Conservation (phyloP, 2,888 invertebrate genomes). For the Caenorhabditis parvicauda region DNA sequence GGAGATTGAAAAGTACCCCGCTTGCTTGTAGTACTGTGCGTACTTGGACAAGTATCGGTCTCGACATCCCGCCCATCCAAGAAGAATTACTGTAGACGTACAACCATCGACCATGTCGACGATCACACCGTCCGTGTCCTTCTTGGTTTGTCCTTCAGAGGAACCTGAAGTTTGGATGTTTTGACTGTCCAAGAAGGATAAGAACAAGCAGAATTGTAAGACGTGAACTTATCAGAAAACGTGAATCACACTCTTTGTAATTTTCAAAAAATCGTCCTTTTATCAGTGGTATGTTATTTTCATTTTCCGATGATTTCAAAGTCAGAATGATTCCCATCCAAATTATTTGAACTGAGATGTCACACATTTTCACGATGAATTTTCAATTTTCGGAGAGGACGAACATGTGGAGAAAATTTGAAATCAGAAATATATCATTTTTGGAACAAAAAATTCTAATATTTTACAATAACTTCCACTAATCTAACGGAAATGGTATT, state of each 20-base stretch:
- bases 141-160: constrained; percentile 14
- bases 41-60: constrained; percentile 78
- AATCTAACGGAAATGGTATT: too few relatives aligned
- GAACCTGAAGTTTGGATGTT: background rate
- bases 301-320: too few relatives aligned
- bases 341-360: too few relatives aligned
- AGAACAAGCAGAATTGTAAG: background rate
- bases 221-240: background rate
- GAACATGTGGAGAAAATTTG: too few relatives aligned
- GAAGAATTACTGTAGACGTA: constrained; percentile 71
- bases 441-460: too few relatives aligned
- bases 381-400: too few relatives aligned
- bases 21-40: constrained; percentile 76
- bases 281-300: too few relatives aligned
- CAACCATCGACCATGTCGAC: constrained; percentile 13
- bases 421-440: too few relatives aligned
- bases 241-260: background rate
- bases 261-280: background rate
- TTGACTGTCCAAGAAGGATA: background rate
- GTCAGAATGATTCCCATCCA: too few relatives aligned
- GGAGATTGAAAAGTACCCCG: constrained; percentile 69
- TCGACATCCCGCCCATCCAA: constrained; percentile 80
- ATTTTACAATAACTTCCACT: too few relatives aligned
- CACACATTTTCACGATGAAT: too few relatives aligned
- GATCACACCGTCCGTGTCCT: constrained; percentile 15